Conservation (phyloP, 2,113 vertebrate species). For the Thamnaconus septentrionalis region DNA sequence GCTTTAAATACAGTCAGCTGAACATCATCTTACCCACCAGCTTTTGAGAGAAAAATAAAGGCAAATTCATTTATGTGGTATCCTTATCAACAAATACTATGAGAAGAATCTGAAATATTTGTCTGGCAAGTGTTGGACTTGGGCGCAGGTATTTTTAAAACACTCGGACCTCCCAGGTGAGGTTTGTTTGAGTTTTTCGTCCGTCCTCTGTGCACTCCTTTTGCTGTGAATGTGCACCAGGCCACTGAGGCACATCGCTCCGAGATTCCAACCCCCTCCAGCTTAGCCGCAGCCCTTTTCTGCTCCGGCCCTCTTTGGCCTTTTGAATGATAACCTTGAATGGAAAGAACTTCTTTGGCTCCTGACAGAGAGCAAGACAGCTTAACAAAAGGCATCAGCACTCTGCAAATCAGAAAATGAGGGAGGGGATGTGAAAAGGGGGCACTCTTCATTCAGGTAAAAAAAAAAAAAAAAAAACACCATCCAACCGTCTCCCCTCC, state of each 20-base stretch:
- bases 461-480: constrained; percentile 19
- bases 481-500: too few species aligned
- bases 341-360: constrained; percentile 59
- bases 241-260: constrained; percentile 53
- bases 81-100: too few species aligned
- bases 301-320: constrained; percentile 51
- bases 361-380: constrained; percentile 63
- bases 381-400: constrained; percentile 63
- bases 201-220: too few species aligned
- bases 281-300: constrained; percentile 42
- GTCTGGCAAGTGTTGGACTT: too few species aligned
- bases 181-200: too few species aligned
- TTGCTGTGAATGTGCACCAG: not conserved
- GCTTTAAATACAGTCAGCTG: too few species aligned
- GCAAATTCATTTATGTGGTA: too few species aligned
- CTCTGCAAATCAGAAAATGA: constrained; percentile 56
- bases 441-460: constrained; percentile 61
- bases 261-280: constrained; percentile 48
- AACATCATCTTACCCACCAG: too few species aligned
- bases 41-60: too few species aligned
- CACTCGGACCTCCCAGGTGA: too few species aligned
- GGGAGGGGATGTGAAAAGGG: constrained; percentile 45
- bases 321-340: constrained; percentile 74
- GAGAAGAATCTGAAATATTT: too few species aligned
- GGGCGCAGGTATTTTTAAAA: too few species aligned